Conservation (phyloP, 2,113 vertebrate genomes). For the Oophaga pumilio region DNA sequence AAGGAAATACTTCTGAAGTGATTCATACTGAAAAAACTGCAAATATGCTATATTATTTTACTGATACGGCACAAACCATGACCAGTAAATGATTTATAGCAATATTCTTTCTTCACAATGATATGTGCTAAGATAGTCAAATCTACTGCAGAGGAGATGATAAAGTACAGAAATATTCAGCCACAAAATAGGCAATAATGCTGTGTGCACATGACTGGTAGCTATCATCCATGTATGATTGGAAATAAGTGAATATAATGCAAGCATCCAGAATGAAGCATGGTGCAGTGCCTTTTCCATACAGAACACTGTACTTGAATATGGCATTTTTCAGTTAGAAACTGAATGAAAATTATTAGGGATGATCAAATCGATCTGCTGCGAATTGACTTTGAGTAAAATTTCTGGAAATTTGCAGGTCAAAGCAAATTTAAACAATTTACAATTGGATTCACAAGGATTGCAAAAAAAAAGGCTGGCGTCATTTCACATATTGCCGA, state of each 20-base stretch:
- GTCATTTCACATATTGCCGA: too few relatives aligned
- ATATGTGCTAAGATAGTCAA: neutral
- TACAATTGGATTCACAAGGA: too few relatives aligned
- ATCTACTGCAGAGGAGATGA: neutral
- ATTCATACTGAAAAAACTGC: constrained; percentile 19
- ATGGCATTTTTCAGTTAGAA: neutral
- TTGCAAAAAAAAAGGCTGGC: too few relatives aligned
- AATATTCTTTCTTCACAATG: neutral
- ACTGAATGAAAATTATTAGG: neutral
- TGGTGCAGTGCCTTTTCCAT: neutral
- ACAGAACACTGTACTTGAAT: neutral
- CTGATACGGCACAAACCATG: constrained; percentile 14
- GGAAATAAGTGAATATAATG: neutral
- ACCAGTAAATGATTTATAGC: constrained; percentile 20
- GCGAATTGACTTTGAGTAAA: too few relatives aligned
- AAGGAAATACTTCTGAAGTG: constrained; percentile 8
- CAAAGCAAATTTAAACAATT: too few relatives aligned
- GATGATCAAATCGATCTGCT: too few relatives aligned
- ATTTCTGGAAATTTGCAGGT: too few relatives aligned
- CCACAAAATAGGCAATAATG: neutral
- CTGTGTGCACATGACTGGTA: neutral
- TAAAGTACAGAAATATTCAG: neutral
- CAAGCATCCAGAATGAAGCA: neutral
- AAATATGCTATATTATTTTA: constrained; percentile 32
- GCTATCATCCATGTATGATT: neutral